phyloP scores from a whole-genome alignment of 2,113 vertebrate species.

The Nannospalax galili region DNA sequence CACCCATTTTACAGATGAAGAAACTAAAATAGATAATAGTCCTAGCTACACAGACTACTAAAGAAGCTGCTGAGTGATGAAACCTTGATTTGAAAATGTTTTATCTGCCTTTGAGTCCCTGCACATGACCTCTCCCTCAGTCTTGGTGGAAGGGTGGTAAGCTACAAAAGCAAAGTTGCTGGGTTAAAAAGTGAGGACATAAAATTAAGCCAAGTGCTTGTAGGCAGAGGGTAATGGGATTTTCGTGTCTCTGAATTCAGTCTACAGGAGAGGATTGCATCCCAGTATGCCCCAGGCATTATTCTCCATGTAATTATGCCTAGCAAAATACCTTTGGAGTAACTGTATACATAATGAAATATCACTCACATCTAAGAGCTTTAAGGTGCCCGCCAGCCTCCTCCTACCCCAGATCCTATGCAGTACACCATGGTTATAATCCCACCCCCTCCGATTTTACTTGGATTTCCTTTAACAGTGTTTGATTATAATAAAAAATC shows the following conservation, averaged over 20 bases:
- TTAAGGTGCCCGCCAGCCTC: not conserved
- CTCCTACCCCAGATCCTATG: not conserved
- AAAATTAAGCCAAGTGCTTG: not conserved
- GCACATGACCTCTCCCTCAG: not conserved
- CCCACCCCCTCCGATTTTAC: slow-evolving; percentile 65
- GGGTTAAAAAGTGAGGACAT: not conserved
- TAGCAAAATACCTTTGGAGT: slow-evolving; percentile 46
- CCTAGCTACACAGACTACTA: not conserved
- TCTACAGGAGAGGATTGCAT: not conserved
- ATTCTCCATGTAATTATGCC: slow-evolving; percentile 51
- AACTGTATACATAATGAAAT: slow-evolving; percentile 58
- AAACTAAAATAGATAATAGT: not conserved
- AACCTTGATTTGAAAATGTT: not conserved
- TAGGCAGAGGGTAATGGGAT: not conserved
- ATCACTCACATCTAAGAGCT: slow-evolving; percentile 47
- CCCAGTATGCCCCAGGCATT: not conserved
- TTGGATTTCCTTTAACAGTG: slow-evolving; percentile 78
- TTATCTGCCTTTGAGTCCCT: not conserved
- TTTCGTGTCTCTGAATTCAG: slow-evolving; percentile 30
- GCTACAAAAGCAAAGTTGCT: not conserved
- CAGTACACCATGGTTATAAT: slow-evolving; percentile 68
- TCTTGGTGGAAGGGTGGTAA: not conserved
- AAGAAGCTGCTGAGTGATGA: not conserved
- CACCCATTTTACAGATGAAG: not conserved
- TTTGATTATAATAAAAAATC: slow-evolving; percentile 80